Base-by-base conservation (phyloP, 2,113 vertebrate genomes). In the Cynopterus brachyotis region DNA sequence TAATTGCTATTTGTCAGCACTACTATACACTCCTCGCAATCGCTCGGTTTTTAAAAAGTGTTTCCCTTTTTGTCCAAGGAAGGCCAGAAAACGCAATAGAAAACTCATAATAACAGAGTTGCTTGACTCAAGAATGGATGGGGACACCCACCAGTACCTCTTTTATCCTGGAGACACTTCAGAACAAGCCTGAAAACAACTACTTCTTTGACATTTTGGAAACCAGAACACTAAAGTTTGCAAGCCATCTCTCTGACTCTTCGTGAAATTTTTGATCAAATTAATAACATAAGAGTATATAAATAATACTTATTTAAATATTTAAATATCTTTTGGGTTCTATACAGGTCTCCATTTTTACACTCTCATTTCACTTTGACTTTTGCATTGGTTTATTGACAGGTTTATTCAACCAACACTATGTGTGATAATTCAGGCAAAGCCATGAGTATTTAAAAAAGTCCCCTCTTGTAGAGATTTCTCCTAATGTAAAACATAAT, bases 391-490 rank as follows among this genome's bases (percentile, higher is more conserved):
- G 1, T n/a, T 64, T 20, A 11, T 0, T 37, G 3, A 60, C 9
- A 3, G 0, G 2, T 13, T 47, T 17, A 7, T 26, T 22, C 83
- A 50, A 16, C 55, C 5, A 3, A 28, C 9, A 55, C 12, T 19
- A 13, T 1, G 0, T 32, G 15, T 9, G 5, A 30, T 8, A 17
- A 17, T 37, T 2, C 1, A 64, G 1, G 19, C 17, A 59, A 45
- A 45, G 5, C 4, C 7, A 0, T 0, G 80, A 13, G 30, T 15
- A 19, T 15, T 26, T 30, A 26, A 0, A 15, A 30, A 40, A 6
- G 3, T 2, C 28, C 9, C 19, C 32, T 42, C 28, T 26, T 5
- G 5, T 0, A 26, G 20, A 60, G 12, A 28, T 3, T 1, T 37
- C 47, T 10, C 62, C 8, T 53, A 11, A 70, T 2, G 3, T 3